A percentile compares a stretch with the other conserved stretches of the same genome.
phyloP scores from a whole-genome alignment of 2,113 vertebrate genomes.

The Pterocles gutturalis region DNA sequence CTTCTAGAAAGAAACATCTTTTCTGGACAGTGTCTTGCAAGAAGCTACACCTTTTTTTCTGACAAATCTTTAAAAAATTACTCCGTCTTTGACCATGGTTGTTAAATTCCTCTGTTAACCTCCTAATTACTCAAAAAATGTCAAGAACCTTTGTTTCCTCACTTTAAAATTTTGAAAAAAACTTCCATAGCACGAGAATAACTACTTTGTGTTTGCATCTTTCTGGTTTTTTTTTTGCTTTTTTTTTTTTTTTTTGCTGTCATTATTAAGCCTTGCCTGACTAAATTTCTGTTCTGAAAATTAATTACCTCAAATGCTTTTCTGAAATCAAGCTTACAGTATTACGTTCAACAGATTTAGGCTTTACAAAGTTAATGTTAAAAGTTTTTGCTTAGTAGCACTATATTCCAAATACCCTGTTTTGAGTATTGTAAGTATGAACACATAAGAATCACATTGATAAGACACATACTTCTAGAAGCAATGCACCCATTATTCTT shows the following conservation, averaged over 20 bases:
- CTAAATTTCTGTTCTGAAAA: neutral
- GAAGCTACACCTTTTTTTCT: neutral
- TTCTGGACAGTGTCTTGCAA: neutral
- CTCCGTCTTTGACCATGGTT: neutral
- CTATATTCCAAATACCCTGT: neutral
- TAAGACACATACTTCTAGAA: neutral
- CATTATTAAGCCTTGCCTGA: neutral
- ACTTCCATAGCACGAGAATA: neutral
- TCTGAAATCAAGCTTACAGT: neutral
- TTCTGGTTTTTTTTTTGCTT: fast-evolving
- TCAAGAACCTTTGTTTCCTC: neutral
- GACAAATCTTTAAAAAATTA: neutral
- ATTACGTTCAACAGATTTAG: neutral
- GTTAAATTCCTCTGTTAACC: neutral
- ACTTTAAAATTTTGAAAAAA: neutral
- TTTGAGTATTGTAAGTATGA: neutral
- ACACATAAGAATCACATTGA: neutral
- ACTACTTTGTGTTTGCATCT: neutral
- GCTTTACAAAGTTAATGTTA: neutral
- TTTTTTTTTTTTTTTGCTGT: neutral
- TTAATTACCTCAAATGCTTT: neutral
- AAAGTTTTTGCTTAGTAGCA: neutral
- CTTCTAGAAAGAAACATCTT: neutral
- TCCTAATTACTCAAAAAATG: neutral
- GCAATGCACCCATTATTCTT: neutral